These are phyloP conservation scores for Vidua macroura DNA, from an alignment of 2,113 vertebrate genomes.

Conservation along the genomic window DNA sequence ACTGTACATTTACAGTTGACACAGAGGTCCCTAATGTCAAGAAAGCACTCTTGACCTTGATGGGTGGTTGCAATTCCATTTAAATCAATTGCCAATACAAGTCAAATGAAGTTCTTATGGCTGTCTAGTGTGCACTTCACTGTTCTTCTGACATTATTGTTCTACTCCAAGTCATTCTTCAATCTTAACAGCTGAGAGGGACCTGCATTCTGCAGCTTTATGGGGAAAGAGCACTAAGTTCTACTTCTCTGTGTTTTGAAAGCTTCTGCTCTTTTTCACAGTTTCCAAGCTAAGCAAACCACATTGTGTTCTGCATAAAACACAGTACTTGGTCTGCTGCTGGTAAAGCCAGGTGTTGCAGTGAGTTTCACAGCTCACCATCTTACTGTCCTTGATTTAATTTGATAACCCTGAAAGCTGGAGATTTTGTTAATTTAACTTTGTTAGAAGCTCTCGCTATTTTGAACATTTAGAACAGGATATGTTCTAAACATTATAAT, in stretches of 20 bases:
- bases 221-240: slow-evolving; percentile 51
- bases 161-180: slow-evolving; percentile 49
- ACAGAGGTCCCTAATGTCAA: slow-evolving; percentile 22
- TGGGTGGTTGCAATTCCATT: slow-evolving; percentile 58
- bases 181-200: slow-evolving; percentile 58
- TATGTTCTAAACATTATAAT: neutral
- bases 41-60: slow-evolving; percentile 48
- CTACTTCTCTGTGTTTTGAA: slow-evolving; percentile 45
- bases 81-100: slow-evolving; percentile 58
- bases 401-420: neutral
- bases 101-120: slow-evolving; percentile 56
- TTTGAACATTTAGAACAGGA: neutral
- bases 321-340: neutral
- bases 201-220: slow-evolving; percentile 53
- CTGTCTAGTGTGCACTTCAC: slow-evolving; percentile 34
- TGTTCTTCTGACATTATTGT: slow-evolving; percentile 56
- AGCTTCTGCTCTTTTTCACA: neutral
- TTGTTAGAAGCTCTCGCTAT: neutral
- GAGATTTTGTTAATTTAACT: neutral
- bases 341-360: neutral
- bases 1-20: slow-evolving; percentile 40
- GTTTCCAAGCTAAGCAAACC: neutral
- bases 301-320: neutral
- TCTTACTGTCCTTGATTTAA: neutral
- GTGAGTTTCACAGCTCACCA: neutral